Base-by-base conservation (phyloP, 2,888 invertebrate genomes). In the Bellardia bayeri region DNA sequence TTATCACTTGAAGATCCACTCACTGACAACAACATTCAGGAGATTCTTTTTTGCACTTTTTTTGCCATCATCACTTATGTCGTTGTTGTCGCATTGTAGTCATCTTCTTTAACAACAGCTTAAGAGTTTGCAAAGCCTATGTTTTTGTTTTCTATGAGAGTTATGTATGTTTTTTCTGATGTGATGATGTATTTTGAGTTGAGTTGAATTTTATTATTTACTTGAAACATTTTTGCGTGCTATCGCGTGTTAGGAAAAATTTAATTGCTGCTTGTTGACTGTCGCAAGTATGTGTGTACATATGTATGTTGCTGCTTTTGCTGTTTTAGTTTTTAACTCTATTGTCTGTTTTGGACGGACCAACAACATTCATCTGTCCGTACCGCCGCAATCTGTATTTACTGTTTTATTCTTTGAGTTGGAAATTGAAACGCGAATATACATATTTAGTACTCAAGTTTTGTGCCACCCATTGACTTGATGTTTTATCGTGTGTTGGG, bases 1-100 rank as follows among this genome's bases (percentile, higher is more conserved):
- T 91, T 91, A 92, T 92, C 92, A 74, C 66, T 69, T 69, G 69
- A 63, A 81, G 81, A 76, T 78, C 37, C 85, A 64, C 56, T 76
- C 58, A 61, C 63, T 68, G 69, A 69, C 76, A 37, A 69, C 76
- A 37, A 82, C 49, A 45, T 45, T 45, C 45, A 45, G 45, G 45
- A 45, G 45, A 45, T 45, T 45, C 2, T 45, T 45, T 45, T 42
- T 42, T 42, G 4, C 9, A 42, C 16, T 14, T 0, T 33, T 45
- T 69, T 75, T 61, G 79, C 45, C 79, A 76, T 80, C 66, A 75
- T 83, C 40, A 74, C 54, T 42, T 74, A 45, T 42, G 37, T 61
- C 68, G 64, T 71, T 72, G 58, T 61, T 33, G 58, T 72, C 74
- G 68, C 76, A 42, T 75, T 75, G 56, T 75, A 61, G 51, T 66